Evolutionary conservation across 2,797 vertebrate genomes (phyloP).

Genomic region (Sardinella longiceps): DNA sequence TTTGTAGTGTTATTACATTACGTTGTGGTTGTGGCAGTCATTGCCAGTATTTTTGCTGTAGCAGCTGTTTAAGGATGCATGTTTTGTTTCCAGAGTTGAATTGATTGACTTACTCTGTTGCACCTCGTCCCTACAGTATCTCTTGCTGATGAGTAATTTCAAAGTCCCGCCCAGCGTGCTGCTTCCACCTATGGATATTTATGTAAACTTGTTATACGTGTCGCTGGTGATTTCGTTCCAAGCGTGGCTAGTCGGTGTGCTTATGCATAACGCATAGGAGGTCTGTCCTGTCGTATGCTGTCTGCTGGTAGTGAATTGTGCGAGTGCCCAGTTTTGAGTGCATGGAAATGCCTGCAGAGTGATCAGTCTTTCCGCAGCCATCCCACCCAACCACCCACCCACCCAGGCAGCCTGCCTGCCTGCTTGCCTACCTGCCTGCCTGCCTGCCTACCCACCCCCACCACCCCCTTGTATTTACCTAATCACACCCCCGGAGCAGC

Average conservation of each 20-base stretch:
- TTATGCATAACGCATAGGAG: slow-evolving; percentile 1
- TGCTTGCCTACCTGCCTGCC: neutral
- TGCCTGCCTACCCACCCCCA: too few relatives aligned
- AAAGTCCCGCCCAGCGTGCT: neutral
- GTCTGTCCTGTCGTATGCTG: neutral
- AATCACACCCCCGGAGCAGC: neutral
- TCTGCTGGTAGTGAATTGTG: neutral
- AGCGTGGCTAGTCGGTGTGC: neutral
- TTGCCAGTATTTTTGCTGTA: neutral
- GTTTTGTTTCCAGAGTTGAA: neutral
- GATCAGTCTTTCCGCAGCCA: neutral
- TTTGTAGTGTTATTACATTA: neutral
- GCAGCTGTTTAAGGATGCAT: neutral
- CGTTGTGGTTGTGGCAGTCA: neutral
- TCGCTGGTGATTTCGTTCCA: neutral
- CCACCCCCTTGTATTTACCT: neutral
- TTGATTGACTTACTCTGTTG: neutral
- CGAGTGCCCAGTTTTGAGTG: neutral
- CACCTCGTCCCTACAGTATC: too few relatives aligned
- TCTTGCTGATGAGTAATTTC: neutral
- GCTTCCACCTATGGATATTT: neutral
- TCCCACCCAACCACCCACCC: neutral
- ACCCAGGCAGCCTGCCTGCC: neutral
- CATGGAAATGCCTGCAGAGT: neutral
- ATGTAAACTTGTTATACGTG: neutral